Conservation (phyloP, 2,797 vertebrate genomes). For the Neosilurus mollespiculum region DNA sequence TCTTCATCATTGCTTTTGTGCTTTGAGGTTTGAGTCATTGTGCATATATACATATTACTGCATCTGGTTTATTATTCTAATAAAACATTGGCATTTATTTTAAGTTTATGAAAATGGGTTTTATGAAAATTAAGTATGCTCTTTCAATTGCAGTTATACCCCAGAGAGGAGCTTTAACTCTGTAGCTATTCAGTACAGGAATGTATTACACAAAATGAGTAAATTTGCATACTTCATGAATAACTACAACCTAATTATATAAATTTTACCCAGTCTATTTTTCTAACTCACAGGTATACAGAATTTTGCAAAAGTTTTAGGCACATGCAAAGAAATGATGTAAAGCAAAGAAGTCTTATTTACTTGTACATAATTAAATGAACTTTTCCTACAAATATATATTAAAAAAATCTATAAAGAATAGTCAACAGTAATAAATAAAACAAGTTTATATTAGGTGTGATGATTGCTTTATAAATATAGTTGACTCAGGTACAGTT, state of each 20-base stretch:
- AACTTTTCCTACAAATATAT: too few species aligned
- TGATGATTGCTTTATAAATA: too few species aligned
- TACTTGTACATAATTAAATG: too few species aligned
- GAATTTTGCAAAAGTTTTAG: too few species aligned
- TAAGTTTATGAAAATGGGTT: not conserved
- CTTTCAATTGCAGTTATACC: not conserved
- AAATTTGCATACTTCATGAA: not conserved
- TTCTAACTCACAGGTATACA: not conserved
- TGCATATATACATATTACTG: not conserved
- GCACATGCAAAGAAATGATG: too few species aligned
- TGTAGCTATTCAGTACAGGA: not conserved
- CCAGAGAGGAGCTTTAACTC: not conserved
- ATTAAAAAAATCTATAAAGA: too few species aligned
- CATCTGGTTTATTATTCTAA: not conserved
- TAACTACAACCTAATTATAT: not conserved
- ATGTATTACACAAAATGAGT: not conserved
- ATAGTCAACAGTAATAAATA: too few species aligned
- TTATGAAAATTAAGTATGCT: not conserved
- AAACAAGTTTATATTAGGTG: too few species aligned
- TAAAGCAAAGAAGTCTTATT: too few species aligned
- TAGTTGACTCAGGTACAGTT: too few species aligned
- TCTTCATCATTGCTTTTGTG: constrained; percentile 8
- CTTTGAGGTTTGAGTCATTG: not conserved
- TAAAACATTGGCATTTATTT: not conserved
- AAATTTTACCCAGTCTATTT: not conserved